Percentiles rank a stretch among this genome's conserved stretches.
Evolutionary conservation across 2,113 vertebrate species (phyloP).

Genomic region (Rissa tridactyla): DNA sequence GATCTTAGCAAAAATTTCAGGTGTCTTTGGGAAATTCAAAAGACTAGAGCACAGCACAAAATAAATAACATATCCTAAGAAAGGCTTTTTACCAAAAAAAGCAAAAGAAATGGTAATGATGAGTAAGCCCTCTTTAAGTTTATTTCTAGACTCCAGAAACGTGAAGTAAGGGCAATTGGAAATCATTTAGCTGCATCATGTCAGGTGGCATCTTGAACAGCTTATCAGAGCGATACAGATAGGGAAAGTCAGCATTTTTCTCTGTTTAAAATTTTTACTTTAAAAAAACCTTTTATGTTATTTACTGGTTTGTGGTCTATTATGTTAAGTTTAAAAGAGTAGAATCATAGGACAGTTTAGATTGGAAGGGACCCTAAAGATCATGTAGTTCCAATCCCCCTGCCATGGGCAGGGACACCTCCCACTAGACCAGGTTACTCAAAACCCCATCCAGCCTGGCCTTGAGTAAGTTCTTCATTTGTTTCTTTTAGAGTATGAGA

Average conservation of each 20-base stretch:
- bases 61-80: not conserved
- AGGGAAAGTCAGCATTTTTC: not conserved
- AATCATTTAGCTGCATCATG: not conserved
- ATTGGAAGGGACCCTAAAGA: not conserved
- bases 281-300: accelerated
- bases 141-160: not conserved
- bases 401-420: not conserved
- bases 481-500: not conserved
- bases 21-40: not conserved
- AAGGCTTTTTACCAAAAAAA: not conserved
- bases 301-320: not conserved
- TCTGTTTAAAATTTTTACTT: not conserved
- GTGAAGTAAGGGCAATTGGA: not conserved
- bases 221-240: not conserved
- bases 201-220: not conserved
- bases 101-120: not conserved
- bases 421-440: not conserved
- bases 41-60: not conserved
- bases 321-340: not conserved
- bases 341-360: not conserved
- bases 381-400: not conserved
- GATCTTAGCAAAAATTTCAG: not conserved
- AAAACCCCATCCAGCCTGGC: not conserved
- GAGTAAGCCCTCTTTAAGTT: not conserved
- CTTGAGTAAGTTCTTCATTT: not conserved